phyloP scores from a whole-genome alignment of 2,888 invertebrate genomes.

The Stenchaetothrips biformis region DNA sequence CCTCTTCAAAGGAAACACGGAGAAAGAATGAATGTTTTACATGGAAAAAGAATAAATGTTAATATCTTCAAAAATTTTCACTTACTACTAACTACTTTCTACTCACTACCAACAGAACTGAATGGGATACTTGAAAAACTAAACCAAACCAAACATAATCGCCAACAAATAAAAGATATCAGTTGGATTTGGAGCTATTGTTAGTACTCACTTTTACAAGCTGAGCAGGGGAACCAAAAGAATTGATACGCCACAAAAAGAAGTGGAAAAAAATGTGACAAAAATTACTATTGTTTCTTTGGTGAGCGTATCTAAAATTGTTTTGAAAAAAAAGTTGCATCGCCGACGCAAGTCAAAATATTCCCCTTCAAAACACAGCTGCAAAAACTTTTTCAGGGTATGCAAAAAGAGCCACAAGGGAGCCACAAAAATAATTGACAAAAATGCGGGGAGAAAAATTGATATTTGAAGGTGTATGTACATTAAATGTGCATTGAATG shows the following conservation, averaged over 20 bases:
- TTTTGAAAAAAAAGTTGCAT: not conserved
- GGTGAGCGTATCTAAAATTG: not conserved
- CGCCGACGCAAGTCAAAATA: slow-evolving; percentile 13
- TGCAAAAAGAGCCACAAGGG: slow-evolving; percentile 6
- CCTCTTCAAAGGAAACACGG: not conserved
- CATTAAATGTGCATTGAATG: too few relatives aligned
- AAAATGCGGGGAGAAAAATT: not conserved
- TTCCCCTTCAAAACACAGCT: slow-evolving; percentile 22
- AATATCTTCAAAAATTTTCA: not conserved
- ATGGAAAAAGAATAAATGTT: not conserved
- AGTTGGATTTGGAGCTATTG: slow-evolving; percentile 5
- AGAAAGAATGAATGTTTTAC: not conserved
- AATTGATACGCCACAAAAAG: slow-evolving; percentile 20
- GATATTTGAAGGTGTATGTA: not conserved
- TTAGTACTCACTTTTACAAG: slow-evolving; percentile 22
- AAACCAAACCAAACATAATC: slow-evolving; percentile 28
- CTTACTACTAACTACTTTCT: not conserved
- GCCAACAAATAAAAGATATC: not conserved
- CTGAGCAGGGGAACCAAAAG: slow-evolving; percentile 22
- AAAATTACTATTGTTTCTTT: slow-evolving; percentile 1
- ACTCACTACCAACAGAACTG: not conserved
- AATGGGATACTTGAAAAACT: not conserved
- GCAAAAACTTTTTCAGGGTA: slow-evolving; percentile 15
- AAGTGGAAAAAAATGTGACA: slow-evolving; percentile 20
- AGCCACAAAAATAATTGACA: slow-evolving; percentile 11